A percentile compares a stretch with the other conserved stretches of the same genome.
Conservation (phyloP, 1,140 invertebrate genomes). For the Sitobion miscanthi region DNA sequence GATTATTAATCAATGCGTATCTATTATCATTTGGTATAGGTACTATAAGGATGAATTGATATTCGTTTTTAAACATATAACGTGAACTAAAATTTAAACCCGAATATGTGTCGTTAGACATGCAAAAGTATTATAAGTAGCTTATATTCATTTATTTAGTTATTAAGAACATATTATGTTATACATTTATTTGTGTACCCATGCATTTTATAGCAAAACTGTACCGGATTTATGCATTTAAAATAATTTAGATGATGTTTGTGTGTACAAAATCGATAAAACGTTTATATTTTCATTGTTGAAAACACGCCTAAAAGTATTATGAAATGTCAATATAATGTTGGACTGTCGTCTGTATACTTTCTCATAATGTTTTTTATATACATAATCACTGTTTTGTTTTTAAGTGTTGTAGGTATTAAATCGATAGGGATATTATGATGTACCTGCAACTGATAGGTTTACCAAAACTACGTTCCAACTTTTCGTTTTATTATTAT, state of each 20-base stretch:
- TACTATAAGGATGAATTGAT: background rate
- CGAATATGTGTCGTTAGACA: background rate
- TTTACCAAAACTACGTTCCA: background rate
- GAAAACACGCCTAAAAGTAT: background rate
- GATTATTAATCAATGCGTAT: background rate
- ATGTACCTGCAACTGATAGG: background rate
- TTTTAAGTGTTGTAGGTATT: background rate
- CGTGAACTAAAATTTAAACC: background rate
- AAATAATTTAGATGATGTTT: background rate
- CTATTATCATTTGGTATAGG: background rate
- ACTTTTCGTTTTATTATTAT: constrained; percentile 7
- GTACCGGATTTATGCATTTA: background rate
- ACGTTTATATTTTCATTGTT: background rate
- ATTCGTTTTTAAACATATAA: background rate
- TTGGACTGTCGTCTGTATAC: background rate
- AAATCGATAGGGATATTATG: background rate
- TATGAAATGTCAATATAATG: background rate
- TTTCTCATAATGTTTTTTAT: background rate
- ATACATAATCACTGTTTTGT: constrained; percentile 36
- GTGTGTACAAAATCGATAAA: background rate
- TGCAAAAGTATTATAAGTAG: background rate
- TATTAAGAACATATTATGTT: background rate
- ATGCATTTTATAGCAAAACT: background rate
- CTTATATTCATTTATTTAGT: background rate
- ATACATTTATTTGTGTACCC: background rate